Evolutionary conservation across 2,888 invertebrate species (phyloP), one percentile per base, ranked within the genome.

Genomic region (Drosophila affinis): DNA sequence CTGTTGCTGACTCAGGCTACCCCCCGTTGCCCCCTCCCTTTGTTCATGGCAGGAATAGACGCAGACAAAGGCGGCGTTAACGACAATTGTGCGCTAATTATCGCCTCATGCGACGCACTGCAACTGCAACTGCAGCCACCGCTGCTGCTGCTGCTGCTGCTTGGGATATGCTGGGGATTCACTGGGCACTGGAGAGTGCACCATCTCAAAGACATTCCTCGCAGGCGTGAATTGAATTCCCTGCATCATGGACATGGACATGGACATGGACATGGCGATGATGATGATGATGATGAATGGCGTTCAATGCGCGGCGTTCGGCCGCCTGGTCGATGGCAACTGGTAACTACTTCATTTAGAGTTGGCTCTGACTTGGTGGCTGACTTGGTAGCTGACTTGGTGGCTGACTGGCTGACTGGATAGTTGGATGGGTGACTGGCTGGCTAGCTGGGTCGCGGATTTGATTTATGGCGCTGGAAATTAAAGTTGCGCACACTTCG

Each of bases 41-140:
- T 29, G 18, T n/a, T 4, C 32, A 24, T 60, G 39, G 48, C 44
- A 70, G 44, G 48, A 53, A 59, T 69, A 60, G 71, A 60, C 71
- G 53, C 54, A 60, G 71, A 60, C 71, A 70, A 70, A 62, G 55
- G 46, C 52, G 72, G 75, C 70, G 75, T 75, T 70, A 71, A 80
- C 85, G 84, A 87, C 88, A 88, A 86, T 81, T 81, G 87, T 61
- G 79, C 88, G 84, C 88, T 88, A 86, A 88, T 86, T 86, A 88
- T 83, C 83, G 76, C 80, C 83, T 76, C 69, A 54, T 59, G 78
- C 63, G 60, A 49, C 32, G 67, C 62, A 71, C 51, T 55, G 62
- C 34, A 46, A 46, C 32, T 32, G 32, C 32, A 49, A 48, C 54
- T 32, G 72, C 18, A 29, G 49, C 17, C 12, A 18, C 57, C 48